These are phyloP conservation scores for Xiphophorus birchmanni DNA, from an alignment of 2,797 vertebrate genomes.

Conservation along the genomic window DNA sequence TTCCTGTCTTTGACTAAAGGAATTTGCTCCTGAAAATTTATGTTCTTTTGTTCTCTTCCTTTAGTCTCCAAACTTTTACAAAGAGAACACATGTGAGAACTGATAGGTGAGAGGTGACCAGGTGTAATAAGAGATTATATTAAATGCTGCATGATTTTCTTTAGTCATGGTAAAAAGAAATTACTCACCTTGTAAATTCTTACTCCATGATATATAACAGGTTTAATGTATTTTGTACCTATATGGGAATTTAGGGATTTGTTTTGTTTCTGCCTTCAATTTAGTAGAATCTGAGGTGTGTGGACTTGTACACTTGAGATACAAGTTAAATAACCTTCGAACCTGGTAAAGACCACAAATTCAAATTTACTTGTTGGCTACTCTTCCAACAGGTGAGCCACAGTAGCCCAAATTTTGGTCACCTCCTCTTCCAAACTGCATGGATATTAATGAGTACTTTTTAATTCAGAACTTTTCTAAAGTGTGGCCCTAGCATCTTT, in stretches of 20 bases:
- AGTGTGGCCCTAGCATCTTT: background rate
- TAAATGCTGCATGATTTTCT: background rate
- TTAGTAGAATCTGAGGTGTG: background rate
- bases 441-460: background rate
- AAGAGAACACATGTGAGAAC: background rate
- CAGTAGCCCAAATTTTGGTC: background rate
- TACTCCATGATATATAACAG: background rate
- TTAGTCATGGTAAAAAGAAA: background rate
- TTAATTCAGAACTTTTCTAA: background rate
- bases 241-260: background rate
- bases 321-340: background rate
- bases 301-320: background rate
- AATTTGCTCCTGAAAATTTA: conserved; percentile 64
- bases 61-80: conserved; percentile 24
- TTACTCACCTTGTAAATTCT: background rate
- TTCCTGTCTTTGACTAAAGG: conserved; percentile 70
- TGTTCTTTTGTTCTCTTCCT: conserved; percentile 45
- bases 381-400: background rate
- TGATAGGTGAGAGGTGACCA: background rate
- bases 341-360: background rate
- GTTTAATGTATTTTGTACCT: background rate
- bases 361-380: background rate
- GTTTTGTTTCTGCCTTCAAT: background rate
- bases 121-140: background rate
- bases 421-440: background rate